Conservation (phyloP, 2,113 vertebrate species). For the Glareola pratincola region DNA sequence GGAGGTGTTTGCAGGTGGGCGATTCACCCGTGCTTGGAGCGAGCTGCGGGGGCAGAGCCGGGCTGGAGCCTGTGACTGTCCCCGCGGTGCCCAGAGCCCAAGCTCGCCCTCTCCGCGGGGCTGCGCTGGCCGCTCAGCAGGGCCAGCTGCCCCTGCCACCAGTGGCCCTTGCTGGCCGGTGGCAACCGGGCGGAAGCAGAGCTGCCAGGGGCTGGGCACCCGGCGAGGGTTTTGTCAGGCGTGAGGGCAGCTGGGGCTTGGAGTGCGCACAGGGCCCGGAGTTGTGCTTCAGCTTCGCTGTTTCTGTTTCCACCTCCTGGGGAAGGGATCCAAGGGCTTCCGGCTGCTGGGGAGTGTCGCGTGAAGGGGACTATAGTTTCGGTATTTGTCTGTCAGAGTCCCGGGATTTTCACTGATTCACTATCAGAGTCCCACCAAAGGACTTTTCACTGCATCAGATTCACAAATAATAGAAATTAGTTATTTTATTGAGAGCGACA, state of each 20-base stretch:
- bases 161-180: not conserved
- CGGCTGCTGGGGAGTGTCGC: too few relatives aligned
- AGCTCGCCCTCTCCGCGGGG: not conserved
- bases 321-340: not conserved
- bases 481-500: too few relatives aligned
- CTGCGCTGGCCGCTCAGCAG: not conserved
- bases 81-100: not conserved
- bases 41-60: fast-evolving
- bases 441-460: too few relatives aligned
- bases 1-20: not conserved
- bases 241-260: not conserved
- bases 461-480: too few relatives aligned
- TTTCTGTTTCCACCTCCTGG: not conserved
- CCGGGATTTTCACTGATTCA: too few relatives aligned
- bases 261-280: fast-evolving
- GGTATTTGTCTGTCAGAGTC: too few relatives aligned
- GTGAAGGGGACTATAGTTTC: too few relatives aligned
- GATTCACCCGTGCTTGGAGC: not conserved
- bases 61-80: not conserved
- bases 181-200: fast-evolving
- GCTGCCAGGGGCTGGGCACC: too few relatives aligned
- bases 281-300: fast-evolving
- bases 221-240: fast-evolving
- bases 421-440: too few relatives aligned
- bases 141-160: not conserved